Conservation (phyloP, 2,797 vertebrate genomes). For the Pteropus rufus region DNA sequence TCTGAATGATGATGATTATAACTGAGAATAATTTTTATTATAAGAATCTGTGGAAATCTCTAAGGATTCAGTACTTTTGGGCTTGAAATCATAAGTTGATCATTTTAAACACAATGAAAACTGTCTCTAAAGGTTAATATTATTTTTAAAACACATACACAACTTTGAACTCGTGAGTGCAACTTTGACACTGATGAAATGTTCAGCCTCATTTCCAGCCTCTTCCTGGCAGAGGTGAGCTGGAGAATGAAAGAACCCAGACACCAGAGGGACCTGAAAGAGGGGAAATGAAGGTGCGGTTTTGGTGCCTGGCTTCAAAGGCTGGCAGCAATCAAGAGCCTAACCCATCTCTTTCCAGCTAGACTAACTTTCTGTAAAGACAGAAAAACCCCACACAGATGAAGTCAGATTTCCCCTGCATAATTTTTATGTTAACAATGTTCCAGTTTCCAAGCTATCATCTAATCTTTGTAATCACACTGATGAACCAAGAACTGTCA, state of each 20-base stretch:
- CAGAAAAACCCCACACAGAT: slow-evolving; percentile 65
- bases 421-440: slow-evolving; percentile 52
- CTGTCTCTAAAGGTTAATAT: neutral
- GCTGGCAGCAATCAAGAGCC: slow-evolving; percentile 6
- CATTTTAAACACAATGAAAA: slow-evolving; percentile 4
- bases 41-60: slow-evolving; percentile 47
- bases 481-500: neutral
- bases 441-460: slow-evolving; percentile 58
- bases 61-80: slow-evolving; percentile 27
- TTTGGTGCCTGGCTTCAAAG: neutral
- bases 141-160: neutral
- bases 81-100: slow-evolving; percentile 48
- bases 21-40: slow-evolving; percentile 45
- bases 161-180: slow-evolving; percentile 58
- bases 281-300: slow-evolving; percentile 45
- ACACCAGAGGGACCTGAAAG: slow-evolving; percentile 56
- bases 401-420: slow-evolving; percentile 63
- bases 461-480: slow-evolving; percentile 20
- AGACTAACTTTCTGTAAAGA: slow-evolving; percentile 72
- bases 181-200: slow-evolving; percentile 51
- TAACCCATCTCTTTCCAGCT: slow-evolving; percentile 61
- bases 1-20: slow-evolving; percentile 9
- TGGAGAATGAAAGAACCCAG: slow-evolving; percentile 66
- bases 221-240: slow-evolving; percentile 75
- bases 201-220: slow-evolving; percentile 48